phyloP scores from a whole-genome alignment of 2,797 vertebrate genomes.

The Tapera naevia region DNA sequence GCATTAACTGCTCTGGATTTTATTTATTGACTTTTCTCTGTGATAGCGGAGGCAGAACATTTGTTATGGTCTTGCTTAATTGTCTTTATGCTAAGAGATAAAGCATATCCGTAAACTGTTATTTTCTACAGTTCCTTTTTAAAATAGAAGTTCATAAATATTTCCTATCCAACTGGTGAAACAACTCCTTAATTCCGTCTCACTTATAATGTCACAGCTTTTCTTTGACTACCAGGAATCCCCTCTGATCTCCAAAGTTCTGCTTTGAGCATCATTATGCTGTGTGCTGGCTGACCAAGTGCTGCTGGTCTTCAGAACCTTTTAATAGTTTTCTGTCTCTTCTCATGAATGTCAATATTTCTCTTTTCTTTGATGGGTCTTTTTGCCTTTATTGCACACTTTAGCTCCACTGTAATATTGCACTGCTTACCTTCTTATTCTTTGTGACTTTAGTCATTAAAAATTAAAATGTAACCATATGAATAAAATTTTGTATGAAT shows the following conservation, averaged over 20 bases:
- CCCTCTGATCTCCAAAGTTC: not conserved
- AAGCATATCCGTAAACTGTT: not conserved
- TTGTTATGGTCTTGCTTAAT: not conserved
- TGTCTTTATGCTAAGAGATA: not conserved
- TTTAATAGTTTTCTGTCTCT: not conserved
- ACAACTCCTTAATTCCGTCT: not conserved
- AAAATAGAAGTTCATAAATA: not conserved
- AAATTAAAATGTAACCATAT: not conserved
- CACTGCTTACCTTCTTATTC: not conserved
- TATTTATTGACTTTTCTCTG: conserved; percentile 4
- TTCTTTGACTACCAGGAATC: not conserved
- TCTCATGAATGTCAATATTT: not conserved
- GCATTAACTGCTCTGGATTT: conserved; percentile 10
- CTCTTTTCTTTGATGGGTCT: not conserved
- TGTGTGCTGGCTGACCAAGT: not conserved
- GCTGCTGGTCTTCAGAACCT: not conserved
- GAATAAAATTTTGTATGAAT: not conserved
- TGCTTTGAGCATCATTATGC: not conserved
- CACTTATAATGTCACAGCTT: not conserved
- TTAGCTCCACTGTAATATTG: not conserved
- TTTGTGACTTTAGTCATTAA: not conserved
- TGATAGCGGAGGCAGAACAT: not conserved
- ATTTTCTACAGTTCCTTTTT: not conserved
- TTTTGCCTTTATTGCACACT: not conserved
- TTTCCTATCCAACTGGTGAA: not conserved